Conservation (phyloP, 1,140 invertebrate species). For the Drosophila lini region DNA sequence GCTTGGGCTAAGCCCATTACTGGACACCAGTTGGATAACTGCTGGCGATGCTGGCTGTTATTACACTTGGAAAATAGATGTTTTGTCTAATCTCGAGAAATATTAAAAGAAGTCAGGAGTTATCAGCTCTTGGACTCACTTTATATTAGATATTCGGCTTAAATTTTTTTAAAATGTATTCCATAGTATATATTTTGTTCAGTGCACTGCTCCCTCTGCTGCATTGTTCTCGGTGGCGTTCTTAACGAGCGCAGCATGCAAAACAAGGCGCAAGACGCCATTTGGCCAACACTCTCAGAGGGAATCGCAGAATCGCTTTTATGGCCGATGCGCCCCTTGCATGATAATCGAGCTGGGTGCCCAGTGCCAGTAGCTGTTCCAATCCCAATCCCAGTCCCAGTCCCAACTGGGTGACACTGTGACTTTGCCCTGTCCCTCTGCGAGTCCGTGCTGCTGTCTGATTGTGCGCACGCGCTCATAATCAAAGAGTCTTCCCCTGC, state of each 20-base stretch:
- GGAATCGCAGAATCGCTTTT: slow-evolving; percentile 72
- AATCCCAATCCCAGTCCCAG: slow-evolving; percentile 3
- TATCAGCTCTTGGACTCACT: no score
- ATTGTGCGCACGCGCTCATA: slow-evolving; percentile 81
- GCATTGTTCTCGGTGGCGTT: slow-evolving; percentile 73
- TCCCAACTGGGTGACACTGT: slow-evolving; percentile 34
- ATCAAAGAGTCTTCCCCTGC: slow-evolving; percentile 61
- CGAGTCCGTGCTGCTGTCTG: slow-evolving; percentile 36
- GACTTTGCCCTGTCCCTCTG: slow-evolving; percentile 21
- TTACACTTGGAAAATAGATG: background rate
- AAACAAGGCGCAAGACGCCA: slow-evolving; percentile 80
- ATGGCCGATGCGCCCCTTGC: slow-evolving; percentile 70
- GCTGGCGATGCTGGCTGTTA: slow-evolving; percentile 24
- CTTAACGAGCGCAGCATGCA: slow-evolving; percentile 76
- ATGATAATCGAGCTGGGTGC: slow-evolving; percentile 59
- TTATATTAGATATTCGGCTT: background rate
- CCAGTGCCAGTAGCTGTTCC: background rate
- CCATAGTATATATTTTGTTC: background rate
- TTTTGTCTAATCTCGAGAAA: accelerated
- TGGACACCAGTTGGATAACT: slow-evolving; percentile 72
- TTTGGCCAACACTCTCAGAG: slow-evolving; percentile 61
- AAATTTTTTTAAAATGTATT: background rate
- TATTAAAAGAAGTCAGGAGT: background rate
- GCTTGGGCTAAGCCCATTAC: slow-evolving; percentile 75
- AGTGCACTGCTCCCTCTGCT: slow-evolving; percentile 37